Evolutionary conservation across 2,113 vertebrate species (phyloP), one percentile per base, ranked within the genome.

Genomic region (Sterna hirundo): DNA sequence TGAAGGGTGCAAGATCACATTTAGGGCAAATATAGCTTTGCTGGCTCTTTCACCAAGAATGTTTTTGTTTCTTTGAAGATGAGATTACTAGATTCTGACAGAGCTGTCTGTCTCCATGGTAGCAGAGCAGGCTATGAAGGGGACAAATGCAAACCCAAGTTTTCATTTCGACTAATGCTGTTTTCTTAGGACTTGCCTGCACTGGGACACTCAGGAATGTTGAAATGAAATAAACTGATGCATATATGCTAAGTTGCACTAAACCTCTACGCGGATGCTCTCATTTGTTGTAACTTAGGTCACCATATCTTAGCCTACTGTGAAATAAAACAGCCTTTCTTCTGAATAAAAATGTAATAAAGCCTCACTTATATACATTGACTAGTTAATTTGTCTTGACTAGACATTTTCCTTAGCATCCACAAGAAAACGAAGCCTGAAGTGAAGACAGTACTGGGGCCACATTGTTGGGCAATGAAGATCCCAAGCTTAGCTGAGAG

Each of bases 41-140:
- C 77, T 66, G 61, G 30, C 86, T 91, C 49, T 96, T 96, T 87
- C 91, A 72, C 77, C 62, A 93, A 76, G 80, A 92, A 91, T 94
- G 77, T 94, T 93, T 96, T 88, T 94, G 54, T 95, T 96, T 92
- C 91, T 96, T 95, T 96, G 91, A 93, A 87, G 91, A 84, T 95
- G 92, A 95, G 91, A 94, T 94, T 94, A 88, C 72, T 82, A 61
- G 78, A 72, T 93, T 65, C 86, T 95, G 81, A 84, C 81, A 86
- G 92, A 96, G 88, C 92, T 93, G 80, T 92, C 92, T 96, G 87
- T 96, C 93, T 97, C 92, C 92, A 92, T 91, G 86, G 96, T 30
- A 94, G 92, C 90, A 86, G 80, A 82, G 77, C 69, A 78, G 88
- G 83, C 77, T 89, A 18, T 51, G 65, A 49, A 87, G 34, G 38